A percentile compares a stretch with the other conserved stretches of the same genome.
Conservation (phyloP, 2,113 vertebrate genomes). For the Xiphorhynchus elegans region DNA sequence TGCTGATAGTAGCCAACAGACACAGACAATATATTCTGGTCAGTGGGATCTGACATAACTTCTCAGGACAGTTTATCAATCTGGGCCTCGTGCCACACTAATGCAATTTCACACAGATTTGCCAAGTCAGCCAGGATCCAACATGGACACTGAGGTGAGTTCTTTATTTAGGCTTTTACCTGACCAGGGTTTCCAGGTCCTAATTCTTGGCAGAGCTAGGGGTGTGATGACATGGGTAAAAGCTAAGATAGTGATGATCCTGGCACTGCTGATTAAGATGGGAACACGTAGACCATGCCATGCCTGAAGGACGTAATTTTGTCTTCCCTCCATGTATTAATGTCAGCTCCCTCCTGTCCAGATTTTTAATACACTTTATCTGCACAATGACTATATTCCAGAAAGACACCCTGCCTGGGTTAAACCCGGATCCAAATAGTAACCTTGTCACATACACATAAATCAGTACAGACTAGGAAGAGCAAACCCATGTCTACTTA, state of each 20-base stretch:
- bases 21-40: background rate
- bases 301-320: background rate
- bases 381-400: background rate
- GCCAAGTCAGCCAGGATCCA: background rate
- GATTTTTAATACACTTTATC: background rate
- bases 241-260: background rate
- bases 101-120: background rate
- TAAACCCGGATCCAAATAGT: background rate
- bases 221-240: accelerated
- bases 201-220: background rate
- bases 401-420: accelerated
- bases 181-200: background rate
- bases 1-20: background rate
- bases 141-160: background rate
- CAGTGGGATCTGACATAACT: background rate
- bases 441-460: background rate
- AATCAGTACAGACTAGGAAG: background rate
- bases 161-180: background rate
- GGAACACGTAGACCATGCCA: background rate
- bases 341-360: background rate
- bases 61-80: background rate
- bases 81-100: background rate
- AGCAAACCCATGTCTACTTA: background rate
- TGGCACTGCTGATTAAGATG: background rate
- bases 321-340: background rate